Base-by-base conservation (phyloP, 2,888 invertebrate genomes). In the Andrena flavipes region DNA sequence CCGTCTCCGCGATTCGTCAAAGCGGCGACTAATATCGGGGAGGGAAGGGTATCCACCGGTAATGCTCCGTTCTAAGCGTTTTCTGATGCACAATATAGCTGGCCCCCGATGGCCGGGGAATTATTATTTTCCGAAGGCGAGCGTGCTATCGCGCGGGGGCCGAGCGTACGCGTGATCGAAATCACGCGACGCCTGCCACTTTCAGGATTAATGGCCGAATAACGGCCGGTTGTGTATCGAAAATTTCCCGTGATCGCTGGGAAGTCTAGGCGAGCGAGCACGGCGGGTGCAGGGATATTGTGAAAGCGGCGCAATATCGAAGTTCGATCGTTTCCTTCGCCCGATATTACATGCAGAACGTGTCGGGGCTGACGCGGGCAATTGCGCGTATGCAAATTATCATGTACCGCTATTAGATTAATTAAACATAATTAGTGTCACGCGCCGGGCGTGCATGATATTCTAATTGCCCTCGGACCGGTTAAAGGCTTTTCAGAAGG, bases 361-460 rank as follows among this genome's bases (percentile, higher is more conserved):
- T 48, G 82, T 35, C 69, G 59, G 62, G 69, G 69, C 67, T 70
- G 76, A 76, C 79, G 67, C 82, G 73, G 59, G 76, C 79, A 56
- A 74, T 78, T 70, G 80, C 81, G 77, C 70, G 68, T 84, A 83
- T 88, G 85, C 87, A 88, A 88, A 88, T 88, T 80, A 76, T 84
- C 84, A 73, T 74, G 80, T 78, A 78, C 71, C 71, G 81, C 81
- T 81, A 85, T 88, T 88, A 83, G 85, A 88, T 88, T 85, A 88
- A 88, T 88, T 88, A 87, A 85, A 72, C 75, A 67, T 77, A 84
- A 88, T 88, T 85, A 86, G 84, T 81, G 84, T 81, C 76, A 76
- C 78, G 83, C 76, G 42, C 49, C 16, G 68, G 49, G 67, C 76
- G 81, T 80, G 84, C 82, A 65, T 29, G 80, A 81, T 86, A 87